Percentiles rank a stretch among this genome's conserved stretches.
Conservation (phyloP, 1,140 invertebrate genomes). For the Zaprionus taronus region DNA sequence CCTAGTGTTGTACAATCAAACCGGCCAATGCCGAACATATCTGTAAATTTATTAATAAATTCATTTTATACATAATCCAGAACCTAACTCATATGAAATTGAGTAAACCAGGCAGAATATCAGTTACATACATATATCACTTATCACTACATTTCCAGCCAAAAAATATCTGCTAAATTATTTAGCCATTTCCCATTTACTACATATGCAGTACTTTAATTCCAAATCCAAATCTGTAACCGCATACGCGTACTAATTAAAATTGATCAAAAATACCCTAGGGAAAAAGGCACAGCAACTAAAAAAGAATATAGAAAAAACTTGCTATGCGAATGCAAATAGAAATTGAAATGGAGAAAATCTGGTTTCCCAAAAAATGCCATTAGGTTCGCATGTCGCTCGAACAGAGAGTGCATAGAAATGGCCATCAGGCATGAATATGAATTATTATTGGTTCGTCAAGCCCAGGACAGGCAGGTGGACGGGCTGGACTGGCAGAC, state of each 20-base stretch:
- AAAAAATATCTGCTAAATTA: not conserved
- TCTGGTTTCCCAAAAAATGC: constrained; percentile 44
- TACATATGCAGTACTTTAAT: not conserved
- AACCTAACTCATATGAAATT: too few species aligned
- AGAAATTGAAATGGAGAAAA: constrained; percentile 9
- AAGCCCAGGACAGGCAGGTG: constrained; percentile 38
- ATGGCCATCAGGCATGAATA: constrained; percentile 67
- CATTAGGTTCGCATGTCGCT: constrained; percentile 60
- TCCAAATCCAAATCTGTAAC: constrained; percentile 5
- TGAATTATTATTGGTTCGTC: constrained; percentile 81
- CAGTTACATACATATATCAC: too few species aligned
- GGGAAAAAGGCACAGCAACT: constrained; percentile 24
- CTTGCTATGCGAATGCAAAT: not conserved
- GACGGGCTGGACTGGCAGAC: not conserved
- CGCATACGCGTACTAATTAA: constrained; percentile 55
- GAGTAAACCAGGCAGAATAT: too few species aligned
- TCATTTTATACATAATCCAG: too few species aligned
- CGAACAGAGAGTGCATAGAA: constrained; percentile 51
- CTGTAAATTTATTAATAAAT: too few species aligned
- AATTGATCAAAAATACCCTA: constrained; percentile 44
- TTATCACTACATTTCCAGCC: not conserved
- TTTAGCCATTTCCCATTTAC: not conserved
- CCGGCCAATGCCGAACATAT: too few species aligned
- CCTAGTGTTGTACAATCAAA: too few species aligned
- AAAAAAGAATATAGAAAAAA: constrained; percentile 35